A percentile compares a stretch with the other conserved stretches of the same genome.
Evolutionary conservation across 2,797 vertebrate genomes (phyloP).

Genomic region (Hozukius guyotensis): DNA sequence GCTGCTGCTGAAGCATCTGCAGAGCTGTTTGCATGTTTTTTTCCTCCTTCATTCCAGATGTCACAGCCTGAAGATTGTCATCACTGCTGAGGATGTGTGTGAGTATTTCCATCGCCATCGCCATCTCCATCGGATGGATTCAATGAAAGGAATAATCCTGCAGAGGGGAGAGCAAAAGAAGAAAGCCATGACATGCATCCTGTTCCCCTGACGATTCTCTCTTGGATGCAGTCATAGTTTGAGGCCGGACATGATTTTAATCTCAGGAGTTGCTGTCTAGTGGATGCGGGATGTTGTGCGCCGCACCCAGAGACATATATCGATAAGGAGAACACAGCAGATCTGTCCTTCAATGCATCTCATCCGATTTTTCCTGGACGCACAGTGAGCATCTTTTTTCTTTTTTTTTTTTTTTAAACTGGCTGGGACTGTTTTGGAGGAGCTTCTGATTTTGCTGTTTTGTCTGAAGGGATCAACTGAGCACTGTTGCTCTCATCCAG

Average conservation of each 20-base stretch:
- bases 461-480: slow-evolving; percentile 70
- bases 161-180: background rate
- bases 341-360: slow-evolving; percentile 39
- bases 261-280: slow-evolving; percentile 64
- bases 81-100: slow-evolving; percentile 32
- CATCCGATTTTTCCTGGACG: slow-evolving; percentile 57
- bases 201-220: slow-evolving; percentile 52
- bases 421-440: slow-evolving; percentile 48
- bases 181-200: slow-evolving; percentile 50
- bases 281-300: slow-evolving; percentile 74
- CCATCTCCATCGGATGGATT: slow-evolving; percentile 37
- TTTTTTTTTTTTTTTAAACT: background rate
- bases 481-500: slow-evolving; percentile 68
- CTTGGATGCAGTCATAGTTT: slow-evolving; percentile 73
- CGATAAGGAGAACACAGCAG: slow-evolving; percentile 63
- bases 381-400: slow-evolving; percentile 57
- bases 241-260: slow-evolving; percentile 74
- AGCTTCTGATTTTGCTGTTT: slow-evolving; percentile 63
- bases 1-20: slow-evolving; percentile 65
- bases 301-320: slow-evolving; percentile 69
- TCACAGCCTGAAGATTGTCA: slow-evolving; percentile 3
- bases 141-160: slow-evolving; percentile 14
- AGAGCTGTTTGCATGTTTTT: slow-evolving; percentile 34
- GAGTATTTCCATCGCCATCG: slow-evolving; percentile 17
- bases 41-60: slow-evolving; percentile 30